Base-by-base conservation (phyloP, 2,113 vertebrate genomes). In the Leptobrachium leishanense region DNA sequence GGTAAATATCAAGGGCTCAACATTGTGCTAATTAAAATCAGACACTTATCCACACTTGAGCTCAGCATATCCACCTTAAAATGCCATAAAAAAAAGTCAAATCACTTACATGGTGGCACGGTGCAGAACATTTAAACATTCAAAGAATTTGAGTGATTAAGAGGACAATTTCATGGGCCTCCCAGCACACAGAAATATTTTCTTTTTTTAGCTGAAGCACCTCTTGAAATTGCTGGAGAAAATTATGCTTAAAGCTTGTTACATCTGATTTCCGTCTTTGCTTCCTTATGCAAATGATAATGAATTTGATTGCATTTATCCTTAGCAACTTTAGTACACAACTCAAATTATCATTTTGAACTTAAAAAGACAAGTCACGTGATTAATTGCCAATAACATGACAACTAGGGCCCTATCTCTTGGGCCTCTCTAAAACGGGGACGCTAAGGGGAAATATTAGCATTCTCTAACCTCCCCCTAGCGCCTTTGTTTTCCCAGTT, bases 181-280 rank as follows among this genome's bases (percentile, higher is more conserved):
- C 59, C 72, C 40, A 9, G 71, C 50, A 74, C 20, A 72, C 43
- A 74, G 77, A 67, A 73, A 79, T 74, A 68, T 50, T 74, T 68
- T 81, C 71, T 81, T 81, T 81, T 80, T 81, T 81, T 81, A 81
- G 78, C 78, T 81, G 65, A 81, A 81, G 78, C 64, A 81, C 78
- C 78, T 74, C 78, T 81, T 81, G 72, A 81, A 81, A 74, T 81
- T 74, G 71, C 64, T 13, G 67, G 72, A 43, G 72, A 81, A 81
- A 79, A 81, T 81, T 81, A 81, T 74, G 72, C 65, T 81, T 74
- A 74, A 68, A 67, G 64, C 72, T 68, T 81, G 73, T 81, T 81
- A 81, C 72, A 74, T 81, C 73, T 81, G 71, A 81, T 74, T 81
- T 81, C 72, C 78, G 67, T 66, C 77, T 81, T 74, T 74, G 73